phyloP scores from a whole-genome alignment of 2,797 vertebrate genomes.

The Chelon auratus region DNA sequence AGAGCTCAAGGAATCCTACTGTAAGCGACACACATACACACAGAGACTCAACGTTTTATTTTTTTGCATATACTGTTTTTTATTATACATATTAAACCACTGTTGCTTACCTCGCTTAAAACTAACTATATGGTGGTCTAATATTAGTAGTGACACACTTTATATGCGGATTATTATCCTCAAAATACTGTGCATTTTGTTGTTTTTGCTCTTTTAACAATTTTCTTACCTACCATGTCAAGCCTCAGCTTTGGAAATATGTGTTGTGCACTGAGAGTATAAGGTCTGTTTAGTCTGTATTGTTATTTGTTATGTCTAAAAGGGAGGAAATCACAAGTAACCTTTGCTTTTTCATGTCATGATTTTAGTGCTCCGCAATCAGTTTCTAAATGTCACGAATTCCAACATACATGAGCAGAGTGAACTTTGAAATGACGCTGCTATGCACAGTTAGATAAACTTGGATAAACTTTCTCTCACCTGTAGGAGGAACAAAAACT shows the following conservation, averaged over 20 bases:
- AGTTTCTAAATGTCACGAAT: no score
- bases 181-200: not conserved
- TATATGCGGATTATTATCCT: no score
- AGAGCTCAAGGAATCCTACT: conserved; percentile 93
- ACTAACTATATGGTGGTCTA: not conserved
- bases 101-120: not conserved
- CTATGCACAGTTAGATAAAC: not conserved
- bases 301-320: no score
- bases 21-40: conserved; percentile 55
- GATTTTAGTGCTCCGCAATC: no score
- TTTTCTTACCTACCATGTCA: not conserved
- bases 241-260: not conserved
- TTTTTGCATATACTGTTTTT: no score
- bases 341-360: no score
- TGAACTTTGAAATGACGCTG: no score
- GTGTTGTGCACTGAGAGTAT: not conserved
- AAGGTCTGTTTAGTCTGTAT: no score
- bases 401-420: no score
- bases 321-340: no score
- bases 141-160: not conserved
- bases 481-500: conserved; percentile 93
- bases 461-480: conserved; percentile 25
- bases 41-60: not conserved
- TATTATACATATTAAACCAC: no score
- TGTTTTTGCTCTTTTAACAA: not conserved